phyloP scores from a whole-genome alignment of 1,140 invertebrate species.

The Lepidurus couesii region DNA sequence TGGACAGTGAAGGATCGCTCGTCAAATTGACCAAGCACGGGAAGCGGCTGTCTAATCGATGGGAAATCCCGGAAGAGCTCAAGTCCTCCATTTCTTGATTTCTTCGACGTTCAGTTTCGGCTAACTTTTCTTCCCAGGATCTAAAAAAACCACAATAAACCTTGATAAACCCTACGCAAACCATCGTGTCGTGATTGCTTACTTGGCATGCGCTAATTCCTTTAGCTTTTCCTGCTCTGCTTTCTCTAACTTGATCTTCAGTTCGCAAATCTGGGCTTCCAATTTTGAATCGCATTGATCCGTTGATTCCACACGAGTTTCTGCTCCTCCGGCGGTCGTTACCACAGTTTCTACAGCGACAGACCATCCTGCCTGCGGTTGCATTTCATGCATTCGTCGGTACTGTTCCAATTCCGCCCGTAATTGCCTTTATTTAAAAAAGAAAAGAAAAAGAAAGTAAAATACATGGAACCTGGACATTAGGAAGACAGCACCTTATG shows the following conservation, averaged over 20 bases:
- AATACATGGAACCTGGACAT: no score
- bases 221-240: background rate
- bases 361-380: background rate
- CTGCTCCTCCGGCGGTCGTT: background rate
- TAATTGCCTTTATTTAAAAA: conserved; percentile 5
- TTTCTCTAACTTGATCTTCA: background rate
- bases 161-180: no score
- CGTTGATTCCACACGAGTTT: background rate
- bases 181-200: background rate
- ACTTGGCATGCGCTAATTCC: background rate
- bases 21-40: conserved; percentile 59
- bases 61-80: conserved; percentile 50
- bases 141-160: conserved; percentile 24
- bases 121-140: conserved; percentile 48
- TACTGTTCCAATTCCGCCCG: conserved; percentile 2
- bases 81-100: conserved; percentile 53
- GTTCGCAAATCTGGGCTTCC: background rate
- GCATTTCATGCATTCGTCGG: background rate
- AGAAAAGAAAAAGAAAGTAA: background rate
- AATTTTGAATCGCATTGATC: background rate
- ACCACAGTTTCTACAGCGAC: conserved; percentile 1
- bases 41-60: conserved; percentile 44
- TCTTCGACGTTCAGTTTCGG: conserved; percentile 53
- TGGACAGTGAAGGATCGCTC: conserved; percentile 63
- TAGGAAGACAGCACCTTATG: conserved; percentile 45